Base-by-base conservation (phyloP, 2,113 vertebrate species). In the Mus spicilegus region DNA sequence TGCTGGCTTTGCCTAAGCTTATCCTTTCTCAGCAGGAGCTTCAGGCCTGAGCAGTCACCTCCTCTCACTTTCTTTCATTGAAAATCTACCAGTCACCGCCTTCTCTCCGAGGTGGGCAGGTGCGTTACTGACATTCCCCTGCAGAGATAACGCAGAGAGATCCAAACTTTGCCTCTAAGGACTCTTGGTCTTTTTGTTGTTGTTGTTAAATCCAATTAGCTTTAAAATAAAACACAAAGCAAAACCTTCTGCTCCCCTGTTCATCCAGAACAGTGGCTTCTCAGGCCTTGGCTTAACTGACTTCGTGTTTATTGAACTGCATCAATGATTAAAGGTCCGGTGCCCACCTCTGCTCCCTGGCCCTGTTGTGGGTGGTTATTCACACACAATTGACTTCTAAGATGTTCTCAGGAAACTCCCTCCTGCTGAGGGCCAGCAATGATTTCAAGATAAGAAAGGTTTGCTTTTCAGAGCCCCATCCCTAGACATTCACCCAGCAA, bases 321-420 rank as follows among this genome's bases (percentile, higher is more conserved):
- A 94, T 67, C 95, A 77, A n/a, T 80, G 97, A 96, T 95, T 61
- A 97, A 96, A 97, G 95, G 96, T 91, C 70, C 75, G 56, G 89
- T 63, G 30, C 92, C 87, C 73, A 96, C 77, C 95, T 95, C 95
- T 85, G 95, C 92, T 97, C 82, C 85, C 84, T 16, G 82, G 82
- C 63, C 77, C 54, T 78, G 90, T 93, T 95, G 95, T 91, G 90
- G 87, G 54, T 4, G 13, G 69, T 95, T 97, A 96, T 93, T 95
- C 95, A 97, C 72, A 96, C 86, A 96, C 96, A 97, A 90, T 42
- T 97, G 97, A 95, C 95, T 97, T 95, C 77, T 70, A 87, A 94
- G 96, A 95, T 87, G 93, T 95, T 97, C 89, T 95, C 96, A 84
- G 46, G 51, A 80, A 94, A 87, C 69, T 95, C 95, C 89, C 95